Conservation (phyloP, 1,140 invertebrate species). For the Drosophila arawakana region DNA sequence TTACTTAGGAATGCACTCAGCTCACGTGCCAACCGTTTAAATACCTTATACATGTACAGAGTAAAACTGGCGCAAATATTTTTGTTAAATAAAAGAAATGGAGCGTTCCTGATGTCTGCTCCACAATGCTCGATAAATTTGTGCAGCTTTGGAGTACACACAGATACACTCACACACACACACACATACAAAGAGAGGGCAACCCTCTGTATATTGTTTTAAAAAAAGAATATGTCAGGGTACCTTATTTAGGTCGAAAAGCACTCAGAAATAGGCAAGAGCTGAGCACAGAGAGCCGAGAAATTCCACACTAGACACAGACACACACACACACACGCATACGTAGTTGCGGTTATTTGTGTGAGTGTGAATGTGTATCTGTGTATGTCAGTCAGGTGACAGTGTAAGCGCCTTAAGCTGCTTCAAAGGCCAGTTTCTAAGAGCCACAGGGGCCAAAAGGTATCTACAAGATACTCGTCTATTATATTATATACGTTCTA, state of each 20-base stretch:
- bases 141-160: conserved; percentile 8
- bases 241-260: conserved; percentile 70
- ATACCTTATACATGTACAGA: not conserved
- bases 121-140: conserved; percentile 46
- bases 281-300: conserved; percentile 16
- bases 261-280: conserved; percentile 64
- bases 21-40: not conserved
- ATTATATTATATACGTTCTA: conserved; percentile 3
- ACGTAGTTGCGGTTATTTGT: conserved; percentile 21
- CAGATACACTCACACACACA: conserved; percentile 11
- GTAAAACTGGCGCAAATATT: conserved; percentile 20
- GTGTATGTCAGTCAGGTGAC: conserved; percentile 70
- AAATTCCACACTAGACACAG: conserved; percentile 30
- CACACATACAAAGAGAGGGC: conserved; percentile 9
- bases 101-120: conserved; percentile 16
- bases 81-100: conserved; percentile 28
- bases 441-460: conserved; percentile 2
- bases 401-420: conserved; percentile 78
- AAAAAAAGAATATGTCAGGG: conserved; percentile 54
- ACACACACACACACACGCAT: not conserved
- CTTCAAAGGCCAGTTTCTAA: conserved; percentile 33
- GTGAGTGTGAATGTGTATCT: conserved; percentile 43
- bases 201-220: conserved; percentile 60
- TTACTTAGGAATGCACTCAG: too few relatives aligned
- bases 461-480: conserved; percentile 19